Conservation (phyloP, 2,888 invertebrate genomes). For the Linnaemya vulpina region DNA sequence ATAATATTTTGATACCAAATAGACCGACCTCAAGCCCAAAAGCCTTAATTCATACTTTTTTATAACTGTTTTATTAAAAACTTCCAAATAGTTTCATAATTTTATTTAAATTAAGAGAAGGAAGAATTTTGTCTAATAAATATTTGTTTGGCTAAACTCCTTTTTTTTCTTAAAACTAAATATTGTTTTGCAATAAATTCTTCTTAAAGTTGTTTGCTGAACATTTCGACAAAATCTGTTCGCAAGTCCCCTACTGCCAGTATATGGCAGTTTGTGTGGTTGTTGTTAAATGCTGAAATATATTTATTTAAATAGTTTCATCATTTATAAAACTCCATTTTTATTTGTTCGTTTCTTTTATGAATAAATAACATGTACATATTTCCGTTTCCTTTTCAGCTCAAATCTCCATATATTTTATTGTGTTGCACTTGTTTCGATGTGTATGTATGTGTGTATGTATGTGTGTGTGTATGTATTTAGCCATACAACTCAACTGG, state of each 20-base stretch:
- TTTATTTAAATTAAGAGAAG: background rate
- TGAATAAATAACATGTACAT: constrained; percentile 64
- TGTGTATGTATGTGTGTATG: too few relatives aligned
- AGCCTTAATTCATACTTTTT: too few relatives aligned
- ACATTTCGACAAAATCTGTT: background rate
- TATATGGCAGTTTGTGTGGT: background rate
- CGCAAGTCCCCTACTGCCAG: constrained; percentile 1
- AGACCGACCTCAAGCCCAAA: too few relatives aligned
- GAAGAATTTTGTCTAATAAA: background rate
- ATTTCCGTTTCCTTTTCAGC: constrained; percentile 67
- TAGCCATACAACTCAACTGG: constrained; percentile 40
- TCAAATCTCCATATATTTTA: constrained; percentile 63
- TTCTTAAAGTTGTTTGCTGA: constrained; percentile 9
- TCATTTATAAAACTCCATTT: constrained; percentile 56
- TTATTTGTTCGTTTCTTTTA: constrained; percentile 20
- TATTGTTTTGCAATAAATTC: background rate
- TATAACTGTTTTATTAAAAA: too few relatives aligned
- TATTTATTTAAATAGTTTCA: constrained; percentile 64
- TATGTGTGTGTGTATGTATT: background rate
- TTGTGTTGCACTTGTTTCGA: constrained; percentile 33
- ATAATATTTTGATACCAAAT: too few relatives aligned
- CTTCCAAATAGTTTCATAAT: too few relatives aligned
- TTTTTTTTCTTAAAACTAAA: background rate
- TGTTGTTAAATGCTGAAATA: constrained; percentile 40
- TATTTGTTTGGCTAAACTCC: background rate